Conservation (phyloP, 2,797 vertebrate genomes). For the Leuciscus waleckii region DNA sequence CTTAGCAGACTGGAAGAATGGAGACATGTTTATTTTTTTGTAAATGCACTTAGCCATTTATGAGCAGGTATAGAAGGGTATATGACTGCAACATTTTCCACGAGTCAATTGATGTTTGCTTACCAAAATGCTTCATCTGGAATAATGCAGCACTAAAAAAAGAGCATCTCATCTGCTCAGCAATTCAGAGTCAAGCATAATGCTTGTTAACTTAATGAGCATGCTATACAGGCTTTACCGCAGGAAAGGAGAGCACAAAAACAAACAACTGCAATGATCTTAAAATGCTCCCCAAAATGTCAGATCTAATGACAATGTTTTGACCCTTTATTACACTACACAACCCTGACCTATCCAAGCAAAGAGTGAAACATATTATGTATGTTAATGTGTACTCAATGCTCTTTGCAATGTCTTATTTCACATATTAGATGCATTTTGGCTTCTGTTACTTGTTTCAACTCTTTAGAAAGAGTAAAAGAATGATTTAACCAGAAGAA, state of each 20-base stretch:
- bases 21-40: not conserved
- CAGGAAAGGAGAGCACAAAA: constrained; percentile 2
- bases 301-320: constrained; percentile 31
- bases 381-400: not conserved
- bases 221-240: constrained; percentile 12
- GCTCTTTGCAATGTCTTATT: not conserved
- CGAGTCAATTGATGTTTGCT: constrained; percentile 39
- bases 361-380: constrained; percentile 1
- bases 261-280: constrained; percentile 10
- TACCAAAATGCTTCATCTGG: constrained; percentile 36
- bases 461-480: not conserved
- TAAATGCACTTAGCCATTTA: constrained; percentile 26
- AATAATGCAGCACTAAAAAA: constrained; percentile 38
- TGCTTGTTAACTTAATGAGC: constrained; percentile 49
- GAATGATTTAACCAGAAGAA: not conserved
- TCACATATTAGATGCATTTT: not conserved
- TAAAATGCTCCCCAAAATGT: constrained; percentile 28
- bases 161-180: constrained; percentile 38
- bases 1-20: not conserved
- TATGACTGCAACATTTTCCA: not conserved
- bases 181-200: constrained; percentile 39
- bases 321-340: constrained; percentile 1
- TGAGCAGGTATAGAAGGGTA: constrained; percentile 21
- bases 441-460: not conserved
- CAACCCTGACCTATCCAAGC: not conserved